A percentile compares a stretch with the other conserved stretches of the same genome.
Conservation (phyloP, 1,140 invertebrate species). For the Drosophila repletoides region DNA sequence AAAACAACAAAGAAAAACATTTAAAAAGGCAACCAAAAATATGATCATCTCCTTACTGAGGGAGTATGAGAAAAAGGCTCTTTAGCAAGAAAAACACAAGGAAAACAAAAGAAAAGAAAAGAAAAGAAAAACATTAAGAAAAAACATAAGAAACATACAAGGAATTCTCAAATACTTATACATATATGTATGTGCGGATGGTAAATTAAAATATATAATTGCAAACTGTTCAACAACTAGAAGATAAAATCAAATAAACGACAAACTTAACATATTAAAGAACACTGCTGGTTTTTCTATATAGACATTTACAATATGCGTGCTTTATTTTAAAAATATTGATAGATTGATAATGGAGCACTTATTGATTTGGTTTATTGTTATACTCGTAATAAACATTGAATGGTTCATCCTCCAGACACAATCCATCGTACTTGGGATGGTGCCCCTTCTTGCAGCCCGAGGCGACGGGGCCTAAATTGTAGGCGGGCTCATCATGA, state of each 20-base stretch:
- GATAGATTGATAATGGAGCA: too few relatives aligned
- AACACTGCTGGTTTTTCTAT: background rate
- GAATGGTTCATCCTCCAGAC: too few relatives aligned
- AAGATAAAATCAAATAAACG: slow-evolving; percentile 72
- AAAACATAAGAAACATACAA: slow-evolving; percentile 42
- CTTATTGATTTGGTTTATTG: too few relatives aligned
- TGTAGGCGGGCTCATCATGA: too few relatives aligned
- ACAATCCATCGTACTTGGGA: too few relatives aligned
- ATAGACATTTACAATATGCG: too few relatives aligned
- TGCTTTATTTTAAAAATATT: too few relatives aligned
- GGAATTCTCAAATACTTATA: slow-evolving; percentile 53
- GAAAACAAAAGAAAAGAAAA: background rate
- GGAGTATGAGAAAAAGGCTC: slow-evolving; percentile 11
- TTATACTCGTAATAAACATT: too few relatives aligned
- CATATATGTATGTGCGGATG: background rate
- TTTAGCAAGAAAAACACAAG: background rate
- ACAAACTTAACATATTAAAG: slow-evolving; percentile 58
- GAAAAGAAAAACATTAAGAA: background rate
- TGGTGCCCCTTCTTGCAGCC: too few relatives aligned
- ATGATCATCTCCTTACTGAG: slow-evolving; percentile 31
- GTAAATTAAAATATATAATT: slow-evolving; percentile 26
- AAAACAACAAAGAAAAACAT: background rate
- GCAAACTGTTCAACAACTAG: slow-evolving; percentile 68
- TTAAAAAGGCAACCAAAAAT: slow-evolving; percentile 25
- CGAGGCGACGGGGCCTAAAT: too few relatives aligned